phyloP scores from a whole-genome alignment of 2,888 invertebrate genomes.

The Rhagium mordax region DNA sequence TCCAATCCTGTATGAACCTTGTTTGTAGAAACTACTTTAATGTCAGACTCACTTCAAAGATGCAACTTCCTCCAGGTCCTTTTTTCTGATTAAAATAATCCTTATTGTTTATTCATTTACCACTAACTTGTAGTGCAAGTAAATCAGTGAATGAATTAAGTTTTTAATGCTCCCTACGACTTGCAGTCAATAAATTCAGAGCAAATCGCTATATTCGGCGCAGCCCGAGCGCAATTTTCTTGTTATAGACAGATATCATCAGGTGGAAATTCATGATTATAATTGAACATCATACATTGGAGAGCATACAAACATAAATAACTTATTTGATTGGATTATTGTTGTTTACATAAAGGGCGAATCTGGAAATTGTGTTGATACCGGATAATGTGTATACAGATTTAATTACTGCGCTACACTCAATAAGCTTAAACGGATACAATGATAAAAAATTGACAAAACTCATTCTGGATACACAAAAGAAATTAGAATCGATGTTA shows the following conservation, averaged over 20 bases:
- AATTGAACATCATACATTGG: slow-evolving; percentile 43
- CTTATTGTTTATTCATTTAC: too few relatives aligned
- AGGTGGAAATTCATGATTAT: slow-evolving; percentile 34
- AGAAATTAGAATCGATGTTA: not conserved
- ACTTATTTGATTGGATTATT: slow-evolving; percentile 47
- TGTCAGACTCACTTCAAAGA: too few relatives aligned
- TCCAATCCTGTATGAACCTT: too few relatives aligned
- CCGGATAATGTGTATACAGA: not conserved
- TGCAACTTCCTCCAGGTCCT: too few relatives aligned
- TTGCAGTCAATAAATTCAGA: not conserved
- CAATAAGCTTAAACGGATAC: slow-evolving; percentile 4
- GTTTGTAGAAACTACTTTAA: too few relatives aligned
- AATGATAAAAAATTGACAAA: not conserved
- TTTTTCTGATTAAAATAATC: too few relatives aligned
- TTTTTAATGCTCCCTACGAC: too few relatives aligned
- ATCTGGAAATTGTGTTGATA: slow-evolving; percentile 29
- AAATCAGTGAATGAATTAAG: too few relatives aligned
- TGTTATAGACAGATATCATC: slow-evolving; percentile 2
- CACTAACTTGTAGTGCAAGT: too few relatives aligned
- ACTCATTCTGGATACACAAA: not conserved
- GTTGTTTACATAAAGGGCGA: slow-evolving; percentile 39
- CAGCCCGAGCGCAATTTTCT: not conserved
- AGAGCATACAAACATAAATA: slow-evolving; percentile 40
- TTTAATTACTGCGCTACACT: slow-evolving; percentile 17
- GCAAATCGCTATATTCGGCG: not conserved